A percentile compares a stretch with the other conserved stretches of the same genome.
Conservation (phyloP, 2,113 vertebrate genomes). For the Hypanus sabinus region DNA sequence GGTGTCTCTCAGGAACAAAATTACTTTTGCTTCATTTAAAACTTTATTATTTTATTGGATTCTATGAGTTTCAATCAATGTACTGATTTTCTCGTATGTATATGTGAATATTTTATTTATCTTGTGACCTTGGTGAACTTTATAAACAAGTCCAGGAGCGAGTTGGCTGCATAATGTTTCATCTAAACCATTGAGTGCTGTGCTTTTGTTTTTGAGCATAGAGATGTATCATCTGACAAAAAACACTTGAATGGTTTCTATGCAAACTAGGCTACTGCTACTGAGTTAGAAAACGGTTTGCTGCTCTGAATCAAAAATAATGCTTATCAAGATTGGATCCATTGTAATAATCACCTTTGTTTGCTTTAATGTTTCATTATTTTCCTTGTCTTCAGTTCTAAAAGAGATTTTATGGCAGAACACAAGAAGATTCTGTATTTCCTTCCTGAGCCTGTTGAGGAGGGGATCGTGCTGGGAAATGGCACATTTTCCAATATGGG, state of each 20-base stretch:
- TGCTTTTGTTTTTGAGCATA: not conserved
- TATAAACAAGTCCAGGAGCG: not conserved
- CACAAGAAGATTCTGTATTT: not conserved
- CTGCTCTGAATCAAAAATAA: not conserved
- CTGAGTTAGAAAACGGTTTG: not conserved
- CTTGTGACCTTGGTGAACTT: not conserved
- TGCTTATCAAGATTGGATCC: not conserved
- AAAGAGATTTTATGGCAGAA: not conserved
- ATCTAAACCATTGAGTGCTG: not conserved
- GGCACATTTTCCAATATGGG: not conserved
- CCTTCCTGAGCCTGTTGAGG: not conserved
- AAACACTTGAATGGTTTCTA: not conserved
- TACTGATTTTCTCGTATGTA: not conserved
- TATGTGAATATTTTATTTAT: not conserved
- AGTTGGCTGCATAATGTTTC: not conserved
- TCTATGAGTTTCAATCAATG: not conserved
- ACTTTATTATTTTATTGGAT: not conserved
- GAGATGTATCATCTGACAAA: not conserved
- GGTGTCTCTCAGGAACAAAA: not conserved
- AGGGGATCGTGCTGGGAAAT: not conserved
- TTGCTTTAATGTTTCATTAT: not conserved
- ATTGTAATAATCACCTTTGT: not conserved
- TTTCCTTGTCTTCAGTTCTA: not conserved
- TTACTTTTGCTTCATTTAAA: not conserved
- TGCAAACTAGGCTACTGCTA: not conserved